Evolutionary conservation across 2,888 invertebrate species (phyloP).

Genomic region (Acanthosepion pharaonis): DNA sequence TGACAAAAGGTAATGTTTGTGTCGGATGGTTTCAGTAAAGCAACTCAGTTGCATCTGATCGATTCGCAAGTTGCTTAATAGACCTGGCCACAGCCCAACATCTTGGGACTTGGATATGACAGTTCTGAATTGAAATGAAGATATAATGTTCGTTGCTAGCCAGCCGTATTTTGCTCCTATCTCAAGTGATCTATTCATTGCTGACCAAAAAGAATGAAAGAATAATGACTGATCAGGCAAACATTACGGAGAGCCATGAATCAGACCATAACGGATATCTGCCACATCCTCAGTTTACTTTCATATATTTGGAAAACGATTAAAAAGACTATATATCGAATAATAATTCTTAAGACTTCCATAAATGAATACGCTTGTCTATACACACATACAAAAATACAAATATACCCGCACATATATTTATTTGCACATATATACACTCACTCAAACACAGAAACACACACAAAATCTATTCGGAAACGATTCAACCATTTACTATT

Average conservation of each 20-base stretch:
- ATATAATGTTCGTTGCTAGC: not conserved
- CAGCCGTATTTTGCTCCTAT: not conserved
- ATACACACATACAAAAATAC: not conserved
- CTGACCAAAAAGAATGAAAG: not conserved
- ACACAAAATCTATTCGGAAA: too few relatives aligned
- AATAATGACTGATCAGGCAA: not conserved
- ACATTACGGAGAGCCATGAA: not conserved
- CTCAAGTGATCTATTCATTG: not conserved
- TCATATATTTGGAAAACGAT: not conserved
- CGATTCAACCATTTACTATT: too few relatives aligned
- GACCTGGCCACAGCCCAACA: not conserved
- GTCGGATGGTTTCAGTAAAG: not conserved
- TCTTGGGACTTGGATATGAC: not conserved
- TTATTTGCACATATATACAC: too few relatives aligned
- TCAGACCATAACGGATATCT: not conserved
- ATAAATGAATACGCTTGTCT: not conserved
- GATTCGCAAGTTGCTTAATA: not conserved
- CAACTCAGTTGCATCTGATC: not conserved
- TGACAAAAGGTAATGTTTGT: not conserved
- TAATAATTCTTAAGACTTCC: not conserved
- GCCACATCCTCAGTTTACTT: not conserved
- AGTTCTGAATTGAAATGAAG: not conserved
- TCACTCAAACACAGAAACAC: too few relatives aligned
- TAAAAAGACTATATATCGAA: not conserved
- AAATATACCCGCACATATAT: too few relatives aligned